Base-by-base conservation (phyloP, 2,113 vertebrate species). In the Eidolon helvum region DNA sequence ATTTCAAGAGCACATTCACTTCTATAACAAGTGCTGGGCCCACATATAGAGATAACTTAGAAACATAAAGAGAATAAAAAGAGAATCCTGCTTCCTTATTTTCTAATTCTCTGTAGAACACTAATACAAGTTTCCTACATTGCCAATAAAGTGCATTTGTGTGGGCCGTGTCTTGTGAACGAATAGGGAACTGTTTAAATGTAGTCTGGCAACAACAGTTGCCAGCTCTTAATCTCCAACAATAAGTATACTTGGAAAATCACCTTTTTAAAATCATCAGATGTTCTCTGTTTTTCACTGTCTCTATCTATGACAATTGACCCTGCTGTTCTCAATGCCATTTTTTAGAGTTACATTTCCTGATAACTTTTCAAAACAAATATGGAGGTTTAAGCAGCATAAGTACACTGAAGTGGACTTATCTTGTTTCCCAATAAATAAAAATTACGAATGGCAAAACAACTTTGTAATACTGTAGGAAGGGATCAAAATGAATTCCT, bases 361-460 rank as follows among this genome's bases (percentile, higher is more conserved):
- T 45, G 43, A 82, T 43, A 82, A 91, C 33, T 59, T 65, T 84
- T 35, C 19, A 63, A 87, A 72, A 87, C 45, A 78, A 95, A 87
- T n/a, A 48, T 10, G 53, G 82, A 94, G 7, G 86, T 48, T 94
- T 97, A 85, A 93, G 24, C 61, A 90, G 87, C 84, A 50, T 75
- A 79, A 96, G 30, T 28, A 65, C n/a, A 90, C 82, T 75, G 21
- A 33, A 66, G 59, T 79, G 87, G 79, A 93, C 94, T 91, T 91
- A 93, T 97, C 89, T 95, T 97, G 86, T 93, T 96, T 97, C 38
- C 30, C 82, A 97, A 61, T 53, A 95, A 96, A 86, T 19, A 48
- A 91, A 97, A 95, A 79, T 84, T 84, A 80, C 68, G 90, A 96
- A 89, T 89, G 86, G 82, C 48, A 96, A 95, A 96, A 87, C 35